These are phyloP conservation scores for Oryzaephilus surinamensis DNA, from an alignment of 1,140 invertebrate genomes.

Conservation along the genomic window DNA sequence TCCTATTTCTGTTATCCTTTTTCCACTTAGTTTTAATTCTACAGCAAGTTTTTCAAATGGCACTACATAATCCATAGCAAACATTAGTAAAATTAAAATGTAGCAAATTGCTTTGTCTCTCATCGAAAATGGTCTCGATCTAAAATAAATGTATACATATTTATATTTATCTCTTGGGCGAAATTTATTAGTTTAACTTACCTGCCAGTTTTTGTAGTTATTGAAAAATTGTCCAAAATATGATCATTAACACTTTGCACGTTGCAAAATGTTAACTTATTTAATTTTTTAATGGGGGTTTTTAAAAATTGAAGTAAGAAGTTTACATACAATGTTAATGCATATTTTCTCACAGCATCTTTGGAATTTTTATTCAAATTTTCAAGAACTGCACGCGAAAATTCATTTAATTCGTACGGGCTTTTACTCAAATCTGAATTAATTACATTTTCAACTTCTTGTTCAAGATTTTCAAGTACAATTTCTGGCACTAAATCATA, in stretches of 20 bases:
- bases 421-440: slow-evolving; percentile 11
- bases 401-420: slow-evolving; percentile 3
- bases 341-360: slow-evolving; percentile 8
- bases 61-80: slow-evolving; percentile 34
- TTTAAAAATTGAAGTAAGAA: slow-evolving; percentile 34
- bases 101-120: slow-evolving; percentile 41
- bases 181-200: slow-evolving; percentile 18
- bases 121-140: slow-evolving; percentile 36
- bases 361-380: slow-evolving; percentile 7
- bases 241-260: slow-evolving; percentile 33
- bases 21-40: slow-evolving; percentile 34
- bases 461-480: slow-evolving; percentile 34
- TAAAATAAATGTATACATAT: slow-evolving; percentile 24
- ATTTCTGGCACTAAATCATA: slow-evolving; percentile 37
- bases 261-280: slow-evolving; percentile 28
- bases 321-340: slow-evolving; percentile 37
- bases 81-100: slow-evolving; percentile 38
- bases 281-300: slow-evolving; percentile 29
- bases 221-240: slow-evolving; percentile 37
- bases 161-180: slow-evolving; percentile 3
- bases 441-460: slow-evolving; percentile 23
- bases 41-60: slow-evolving; percentile 37
- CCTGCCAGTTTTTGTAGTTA: slow-evolving; percentile 32
- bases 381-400: not conserved
- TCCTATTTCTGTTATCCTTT: slow-evolving; percentile 38